These are phyloP conservation scores for Macropis europaea DNA, from an alignment of 2,888 invertebrate species.

Conservation along the genomic window DNA sequence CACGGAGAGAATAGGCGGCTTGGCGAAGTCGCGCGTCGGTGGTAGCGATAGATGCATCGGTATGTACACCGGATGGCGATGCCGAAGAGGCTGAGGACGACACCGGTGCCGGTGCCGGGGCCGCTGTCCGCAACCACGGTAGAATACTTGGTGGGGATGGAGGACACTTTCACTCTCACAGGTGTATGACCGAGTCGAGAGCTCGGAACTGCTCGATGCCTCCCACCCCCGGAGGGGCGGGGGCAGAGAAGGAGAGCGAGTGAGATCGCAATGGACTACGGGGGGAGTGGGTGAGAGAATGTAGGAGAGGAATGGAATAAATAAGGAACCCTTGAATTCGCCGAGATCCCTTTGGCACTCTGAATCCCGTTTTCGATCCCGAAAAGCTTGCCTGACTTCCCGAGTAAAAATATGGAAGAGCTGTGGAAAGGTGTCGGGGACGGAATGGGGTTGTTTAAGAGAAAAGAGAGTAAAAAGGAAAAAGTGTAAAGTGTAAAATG, in stretches of 20 bases:
- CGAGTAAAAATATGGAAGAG: background rate
- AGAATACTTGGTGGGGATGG: constrained; percentile 47
- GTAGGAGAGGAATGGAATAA: background rate
- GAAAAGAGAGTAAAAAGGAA: background rate
- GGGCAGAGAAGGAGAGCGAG: background rate
- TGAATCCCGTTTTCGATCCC: too few relatives aligned
- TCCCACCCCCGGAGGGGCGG: constrained; percentile 56
- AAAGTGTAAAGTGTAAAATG: too few relatives aligned
- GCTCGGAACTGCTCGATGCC: constrained; percentile 49
- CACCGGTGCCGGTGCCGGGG: background rate
- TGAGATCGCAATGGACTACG: background rate
- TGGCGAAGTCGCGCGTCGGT: background rate
- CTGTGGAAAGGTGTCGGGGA: background rate
- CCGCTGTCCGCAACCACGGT: constrained; percentile 15
- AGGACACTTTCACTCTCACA: constrained; percentile 79
- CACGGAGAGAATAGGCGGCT: background rate
- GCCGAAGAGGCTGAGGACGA: too few relatives aligned
- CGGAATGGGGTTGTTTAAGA: background rate
- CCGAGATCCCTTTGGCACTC: too few relatives aligned
- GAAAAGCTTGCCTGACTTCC: too few relatives aligned
- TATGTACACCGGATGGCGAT: background rate
- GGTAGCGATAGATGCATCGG: constrained; percentile 9
- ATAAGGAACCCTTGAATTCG: too few relatives aligned
- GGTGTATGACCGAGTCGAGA: constrained; percentile 77
- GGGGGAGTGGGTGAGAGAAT: background rate